Evolutionary conservation across 2,797 vertebrate genomes (phyloP), one percentile per base, ranked within the genome.

Genomic region (Mormyrops boulengeri): DNA sequence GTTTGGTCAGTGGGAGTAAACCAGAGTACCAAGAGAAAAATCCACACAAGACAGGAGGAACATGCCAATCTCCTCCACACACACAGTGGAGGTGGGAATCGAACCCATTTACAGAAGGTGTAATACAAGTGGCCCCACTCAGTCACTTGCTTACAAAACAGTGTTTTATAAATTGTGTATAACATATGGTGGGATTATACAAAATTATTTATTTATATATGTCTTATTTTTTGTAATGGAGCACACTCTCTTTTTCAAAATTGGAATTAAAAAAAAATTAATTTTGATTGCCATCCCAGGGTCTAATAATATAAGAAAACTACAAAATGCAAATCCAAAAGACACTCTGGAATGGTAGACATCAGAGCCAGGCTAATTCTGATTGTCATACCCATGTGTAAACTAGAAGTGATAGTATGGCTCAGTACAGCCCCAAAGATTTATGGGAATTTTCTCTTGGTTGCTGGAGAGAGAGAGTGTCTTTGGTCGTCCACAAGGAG

Each of bases 401-500:
- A 73, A 66, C 90, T 55, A 57, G 89, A 90, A 57, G 44, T 50
- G 22, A 85, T 84, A 73, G 34, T 86, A 57, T 52, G 52, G 90
- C 14, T 49, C 26, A 38, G 22, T 49, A 44, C 60, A 88, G 88
- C 55, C 30, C 90, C 49, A 44, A 69, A 87, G 47, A 22, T 89
- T 91, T 88, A 22, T 87, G 73, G 84, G 53, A 62, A 87, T 90
- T 80, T 87, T 89, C 14, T 89, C 69, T 62, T 38, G 62, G 66
- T 92, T 90, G 92, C 86, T 92, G 69, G 52, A 49, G n/a, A 69
- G 26, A 73, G 69, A 88, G 93, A 92, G 93, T 93, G 90, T 95
- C 90, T 94, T 93, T 92, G 91, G 93, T 93, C 89, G 93, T 92
- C 90, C 92, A 90, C 91, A 90, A 88, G 89, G 80, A 88, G 90